Conservation (phyloP, 2,797 vertebrate genomes). For the Myiotriccus ornatus region DNA sequence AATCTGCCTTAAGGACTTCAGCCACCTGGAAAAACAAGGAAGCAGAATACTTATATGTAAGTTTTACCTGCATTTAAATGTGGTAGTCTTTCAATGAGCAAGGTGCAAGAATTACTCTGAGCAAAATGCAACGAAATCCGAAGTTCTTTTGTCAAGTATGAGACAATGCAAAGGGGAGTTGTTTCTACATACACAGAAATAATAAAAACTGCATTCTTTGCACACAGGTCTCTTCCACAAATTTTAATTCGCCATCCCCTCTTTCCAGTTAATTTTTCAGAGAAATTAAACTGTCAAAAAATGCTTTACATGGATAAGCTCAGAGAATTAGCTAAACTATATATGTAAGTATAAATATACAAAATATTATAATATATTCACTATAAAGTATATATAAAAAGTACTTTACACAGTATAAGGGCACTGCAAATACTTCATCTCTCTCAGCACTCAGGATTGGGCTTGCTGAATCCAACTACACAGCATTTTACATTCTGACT, state of each 20-base stretch:
- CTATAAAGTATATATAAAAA: neutral
- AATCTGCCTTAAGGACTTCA: neutral
- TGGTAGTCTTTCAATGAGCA: neutral
- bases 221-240: neutral
- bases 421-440: neutral
- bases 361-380: neutral
- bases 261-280: neutral
- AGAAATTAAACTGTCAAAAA: neutral
- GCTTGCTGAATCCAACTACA: neutral
- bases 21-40: neutral
- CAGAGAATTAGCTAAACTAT: neutral
- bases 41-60: neutral
- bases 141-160: neutral
- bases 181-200: neutral
- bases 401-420: neutral
- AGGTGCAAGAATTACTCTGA: neutral
- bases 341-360: neutral
- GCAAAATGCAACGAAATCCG: neutral
- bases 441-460: neutral
- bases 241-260: neutral
- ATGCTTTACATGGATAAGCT: neutral
- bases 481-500: neutral
- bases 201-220: neutral
- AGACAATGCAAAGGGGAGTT: neutral
- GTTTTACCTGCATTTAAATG: neutral